phyloP scores from a whole-genome alignment of 2,113 vertebrate genomes.

The Corythoichthys intestinalis region DNA sequence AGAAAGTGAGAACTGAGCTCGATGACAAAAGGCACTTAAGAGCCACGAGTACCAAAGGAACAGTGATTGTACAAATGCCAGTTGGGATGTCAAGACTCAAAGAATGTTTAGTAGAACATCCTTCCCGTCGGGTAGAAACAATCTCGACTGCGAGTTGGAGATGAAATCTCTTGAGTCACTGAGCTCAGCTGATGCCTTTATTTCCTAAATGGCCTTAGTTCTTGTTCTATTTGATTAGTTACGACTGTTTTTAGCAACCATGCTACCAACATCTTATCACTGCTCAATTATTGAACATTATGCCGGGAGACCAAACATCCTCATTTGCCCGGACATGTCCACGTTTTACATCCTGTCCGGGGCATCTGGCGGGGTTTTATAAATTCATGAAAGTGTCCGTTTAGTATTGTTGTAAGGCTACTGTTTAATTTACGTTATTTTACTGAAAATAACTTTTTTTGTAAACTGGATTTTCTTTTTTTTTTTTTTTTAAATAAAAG shows the following conservation, averaged over 20 bases:
- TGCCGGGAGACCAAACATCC: slow-evolving; percentile 4
- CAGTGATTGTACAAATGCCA: slow-evolving; percentile 63
- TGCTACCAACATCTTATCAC: slow-evolving; percentile 8
- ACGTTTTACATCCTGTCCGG: no score
- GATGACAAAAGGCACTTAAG: slow-evolving; percentile 62
- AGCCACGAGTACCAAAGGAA: slow-evolving; percentile 65
- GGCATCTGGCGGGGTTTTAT: no score
- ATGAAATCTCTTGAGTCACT: slow-evolving; percentile 43
- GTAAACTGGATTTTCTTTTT: no score
- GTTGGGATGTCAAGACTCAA: slow-evolving; percentile 52
- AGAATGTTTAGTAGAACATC: slow-evolving; percentile 59
- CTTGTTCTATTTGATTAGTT: slow-evolving; percentile 19
- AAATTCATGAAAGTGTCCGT: not conserved
- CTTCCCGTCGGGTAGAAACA: slow-evolving; percentile 51
- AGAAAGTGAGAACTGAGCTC: slow-evolving; percentile 38
- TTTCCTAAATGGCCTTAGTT: slow-evolving; percentile 32
- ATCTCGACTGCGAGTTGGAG: slow-evolving; percentile 44
- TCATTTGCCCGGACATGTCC: no score
- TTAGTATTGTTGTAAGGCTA: no score
- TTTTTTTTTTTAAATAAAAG: no score
- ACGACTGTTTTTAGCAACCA: not conserved
- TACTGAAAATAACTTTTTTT: no score
- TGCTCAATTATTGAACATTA: slow-evolving; percentile 30
- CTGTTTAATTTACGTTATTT: no score
- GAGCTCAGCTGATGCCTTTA: slow-evolving; percentile 36